Evolutionary conservation across 2,113 vertebrate genomes (phyloP).

Genomic region (Callionymus lyra): DNA sequence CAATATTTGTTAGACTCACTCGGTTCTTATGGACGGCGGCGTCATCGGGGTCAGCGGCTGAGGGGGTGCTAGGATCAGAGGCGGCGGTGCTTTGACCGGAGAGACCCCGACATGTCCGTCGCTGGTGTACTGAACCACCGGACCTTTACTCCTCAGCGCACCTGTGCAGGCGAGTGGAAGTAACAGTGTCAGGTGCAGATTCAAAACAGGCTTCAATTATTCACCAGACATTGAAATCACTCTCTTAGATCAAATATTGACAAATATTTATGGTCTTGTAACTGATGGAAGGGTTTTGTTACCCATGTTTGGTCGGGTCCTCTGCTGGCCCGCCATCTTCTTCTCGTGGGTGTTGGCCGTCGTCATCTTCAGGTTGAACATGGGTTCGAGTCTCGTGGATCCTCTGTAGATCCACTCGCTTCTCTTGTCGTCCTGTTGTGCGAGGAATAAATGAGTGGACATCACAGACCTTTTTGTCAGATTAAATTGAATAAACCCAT

Average conservation of each 20-base stretch:
- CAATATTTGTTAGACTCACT: no score
- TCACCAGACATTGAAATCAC: neutral
- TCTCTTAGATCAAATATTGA: neutral
- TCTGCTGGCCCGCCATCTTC: conserved; percentile 83
- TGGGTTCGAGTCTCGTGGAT: conserved; percentile 90
- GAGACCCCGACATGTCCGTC: conserved; percentile 57
- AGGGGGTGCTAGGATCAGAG: neutral
- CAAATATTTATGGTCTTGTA: neutral
- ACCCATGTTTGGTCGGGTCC: conserved; percentile 91
- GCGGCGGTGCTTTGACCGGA: conserved; percentile 22
- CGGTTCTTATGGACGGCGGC: conserved; percentile 36
- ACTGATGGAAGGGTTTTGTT: conserved; percentile 3
- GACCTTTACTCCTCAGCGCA: conserved; percentile 85
- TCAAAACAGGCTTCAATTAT: neutral
- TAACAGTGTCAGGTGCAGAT: neutral
- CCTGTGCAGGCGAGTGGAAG: conserved; percentile 50
- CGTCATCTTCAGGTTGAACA: conserved; percentile 96
- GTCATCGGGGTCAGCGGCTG: no score
- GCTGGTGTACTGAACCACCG: conserved; percentile 90
- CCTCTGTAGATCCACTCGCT: conserved; percentile 98
- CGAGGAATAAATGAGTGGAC: neutral
- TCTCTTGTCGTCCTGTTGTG: conserved; percentile 82
- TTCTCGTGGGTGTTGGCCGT: conserved; percentile 84
- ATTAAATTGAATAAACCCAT: no score
- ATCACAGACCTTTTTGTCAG: neutral